Percentiles rank a stretch among this genome's conserved stretches.
These are phyloP conservation scores for Proterorhinus semilunaris DNA, from an alignment of 2,113 vertebrate genomes.

Conservation along the genomic window DNA sequence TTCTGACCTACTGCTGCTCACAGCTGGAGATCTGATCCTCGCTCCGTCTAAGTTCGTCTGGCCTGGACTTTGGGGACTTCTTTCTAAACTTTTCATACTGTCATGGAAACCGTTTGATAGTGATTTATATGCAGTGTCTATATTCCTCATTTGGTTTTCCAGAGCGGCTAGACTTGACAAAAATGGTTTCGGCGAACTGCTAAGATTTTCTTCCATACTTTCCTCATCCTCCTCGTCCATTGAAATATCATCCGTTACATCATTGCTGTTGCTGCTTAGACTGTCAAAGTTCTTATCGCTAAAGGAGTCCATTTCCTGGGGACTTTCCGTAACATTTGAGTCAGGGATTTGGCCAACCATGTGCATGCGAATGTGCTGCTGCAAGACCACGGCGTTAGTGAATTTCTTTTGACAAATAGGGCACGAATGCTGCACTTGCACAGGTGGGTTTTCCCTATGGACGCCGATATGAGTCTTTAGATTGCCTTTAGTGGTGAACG, in stretches of 20 bases:
- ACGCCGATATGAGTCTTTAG: constrained; percentile 95
- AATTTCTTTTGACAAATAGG: constrained; percentile 99
- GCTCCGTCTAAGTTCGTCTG: constrained; percentile 80
- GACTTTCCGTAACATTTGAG: constrained; percentile 76
- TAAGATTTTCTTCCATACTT: constrained; percentile 71
- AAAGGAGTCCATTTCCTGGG: constrained; percentile 82
- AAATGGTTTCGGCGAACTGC: constrained; percentile 79
- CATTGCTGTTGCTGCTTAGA: constrained; percentile 83
- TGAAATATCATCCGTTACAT: constrained; percentile 86
- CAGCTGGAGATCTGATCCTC: constrained; percentile 68
- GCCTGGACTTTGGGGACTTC: constrained; percentile 79
- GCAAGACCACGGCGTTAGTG: constrained; percentile 93
- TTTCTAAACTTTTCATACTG: constrained; percentile 78
- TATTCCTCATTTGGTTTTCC: constrained; percentile 91
- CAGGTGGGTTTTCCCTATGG: constrained; percentile 89
- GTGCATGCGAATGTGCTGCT: constrained; percentile 98
- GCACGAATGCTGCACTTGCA: constrained; percentile 93
- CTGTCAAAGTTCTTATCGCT: constrained; percentile 83
- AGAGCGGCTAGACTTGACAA: constrained; percentile 86
- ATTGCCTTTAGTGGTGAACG: constrained; percentile 98
- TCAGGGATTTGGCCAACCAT: constrained; percentile 93
- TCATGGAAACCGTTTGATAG: constrained; percentile 83
- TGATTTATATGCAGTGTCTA: constrained; percentile 82
- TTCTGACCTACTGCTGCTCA: constrained; percentile 69
- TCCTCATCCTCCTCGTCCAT: constrained; percentile 77